A percentile compares a stretch with the other conserved stretches of the same genome.
phyloP scores from a whole-genome alignment of 2,113 vertebrate genomes.

The Perccottus glenii region DNA sequence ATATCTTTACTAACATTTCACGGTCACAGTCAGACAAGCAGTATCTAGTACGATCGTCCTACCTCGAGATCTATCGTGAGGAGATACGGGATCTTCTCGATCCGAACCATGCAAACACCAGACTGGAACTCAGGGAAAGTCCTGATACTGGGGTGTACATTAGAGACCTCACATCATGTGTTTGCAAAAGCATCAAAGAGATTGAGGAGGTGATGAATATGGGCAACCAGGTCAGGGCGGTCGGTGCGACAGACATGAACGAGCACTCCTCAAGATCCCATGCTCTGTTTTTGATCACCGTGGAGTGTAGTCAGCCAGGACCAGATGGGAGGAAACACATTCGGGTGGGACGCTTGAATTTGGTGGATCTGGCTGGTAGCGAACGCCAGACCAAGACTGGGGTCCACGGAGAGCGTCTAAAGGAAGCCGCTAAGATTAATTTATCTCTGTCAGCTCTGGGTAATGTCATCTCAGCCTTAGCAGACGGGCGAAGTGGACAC shows the following conservation, averaged over 20 bases:
- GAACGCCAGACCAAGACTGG: slow-evolving; percentile 92
- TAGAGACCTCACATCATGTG: slow-evolving; percentile 94
- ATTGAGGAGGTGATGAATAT: slow-evolving; percentile 97
- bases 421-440: slow-evolving; percentile 98
- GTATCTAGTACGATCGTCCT: slow-evolving; percentile 95
- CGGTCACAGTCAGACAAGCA: slow-evolving; percentile 93
- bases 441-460: slow-evolving; percentile 95
- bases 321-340: slow-evolving; percentile 94
- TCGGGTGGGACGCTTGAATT: slow-evolving; percentile 94
- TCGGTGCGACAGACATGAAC: slow-evolving; percentile 96
- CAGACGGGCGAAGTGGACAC: slow-evolving; percentile 91
- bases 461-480: slow-evolving; percentile 94
- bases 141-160: slow-evolving; percentile 95
- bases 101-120: slow-evolving; percentile 81
- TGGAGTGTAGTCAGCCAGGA: slow-evolving; percentile 93
- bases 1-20: slow-evolving; percentile 98
- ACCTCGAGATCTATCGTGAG: slow-evolving; percentile 97
- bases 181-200: slow-evolving; percentile 97
- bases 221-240: slow-evolving; percentile 90
- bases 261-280: slow-evolving; percentile 96
- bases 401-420: slow-evolving; percentile 88
- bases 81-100: slow-evolving; percentile 92
- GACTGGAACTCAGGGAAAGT: slow-evolving; percentile 93
- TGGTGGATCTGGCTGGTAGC: slow-evolving; percentile 95
- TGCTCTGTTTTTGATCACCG: slow-evolving; percentile 92